These are phyloP conservation scores for Parazoanthus darwini DNA, from an alignment of 92 coral and sea anemone genomes.

Conservation along the genomic window DNA sequence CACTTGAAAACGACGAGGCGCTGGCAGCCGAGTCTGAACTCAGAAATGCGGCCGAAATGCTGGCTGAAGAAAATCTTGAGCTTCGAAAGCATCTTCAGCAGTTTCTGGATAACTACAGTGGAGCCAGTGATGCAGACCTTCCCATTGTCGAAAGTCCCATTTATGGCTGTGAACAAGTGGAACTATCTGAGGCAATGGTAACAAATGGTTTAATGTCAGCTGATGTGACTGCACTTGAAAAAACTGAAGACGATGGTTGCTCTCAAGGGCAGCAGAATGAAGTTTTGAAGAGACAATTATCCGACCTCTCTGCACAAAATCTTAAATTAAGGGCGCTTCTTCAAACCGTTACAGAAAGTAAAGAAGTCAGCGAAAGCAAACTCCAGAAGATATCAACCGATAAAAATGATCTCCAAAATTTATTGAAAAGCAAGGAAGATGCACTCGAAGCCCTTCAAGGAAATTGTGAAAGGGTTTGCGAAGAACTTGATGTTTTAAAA, in stretches of 20 bases:
- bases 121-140: constrained; percentile 20
- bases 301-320: constrained; percentile 18
- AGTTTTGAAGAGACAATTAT: neutral
- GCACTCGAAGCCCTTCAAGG: constrained; percentile 26
- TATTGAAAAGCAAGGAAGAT: constrained; percentile 22
- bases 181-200: neutral
- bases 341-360: constrained; percentile 44
- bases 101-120: constrained; percentile 19
- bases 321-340: constrained; percentile 25
- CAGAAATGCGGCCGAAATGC: constrained; percentile 41
- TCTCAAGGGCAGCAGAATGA: neutral
- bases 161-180: neutral
- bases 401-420: constrained; percentile 14
- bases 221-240: neutral
- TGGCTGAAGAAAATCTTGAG: constrained; percentile 48
- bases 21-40: constrained; percentile 44
- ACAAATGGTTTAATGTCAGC: neutral
- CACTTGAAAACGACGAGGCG: constrained; percentile 40
- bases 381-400: constrained; percentile 3
- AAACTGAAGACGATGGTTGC: neutral
- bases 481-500: constrained; percentile 22
- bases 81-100: constrained; percentile 47
- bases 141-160: neutral
- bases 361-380: constrained; percentile 50
- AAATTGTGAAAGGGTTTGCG: constrained; percentile 35